Evolutionary conservation across 1,140 invertebrate genomes (phyloP).

Genomic region (Mercenaria mercenaria): DNA sequence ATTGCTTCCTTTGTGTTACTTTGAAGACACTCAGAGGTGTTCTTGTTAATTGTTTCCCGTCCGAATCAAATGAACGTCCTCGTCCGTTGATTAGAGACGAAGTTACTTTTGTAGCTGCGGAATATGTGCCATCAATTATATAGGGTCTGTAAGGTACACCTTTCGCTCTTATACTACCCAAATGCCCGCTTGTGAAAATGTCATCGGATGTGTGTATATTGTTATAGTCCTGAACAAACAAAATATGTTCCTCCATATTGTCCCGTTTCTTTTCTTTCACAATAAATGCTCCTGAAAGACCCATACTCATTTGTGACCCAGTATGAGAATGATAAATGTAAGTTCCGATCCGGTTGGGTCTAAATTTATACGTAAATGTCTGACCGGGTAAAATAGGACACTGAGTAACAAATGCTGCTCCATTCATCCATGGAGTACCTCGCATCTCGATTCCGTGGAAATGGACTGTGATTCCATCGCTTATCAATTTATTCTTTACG

Average conservation of each 20-base stretch:
- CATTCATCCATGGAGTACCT: constrained; percentile 95
- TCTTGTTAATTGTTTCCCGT: constrained; percentile 52
- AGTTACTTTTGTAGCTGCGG: background rate
- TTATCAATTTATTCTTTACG: constrained; percentile 92
- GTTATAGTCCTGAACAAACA: constrained; percentile 78
- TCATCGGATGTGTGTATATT: constrained; percentile 69
- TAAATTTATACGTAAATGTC: constrained; percentile 91
- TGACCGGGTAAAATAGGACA: constrained; percentile 94
- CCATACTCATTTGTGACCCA: constrained; percentile 65
- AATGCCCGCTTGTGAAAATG: background rate
- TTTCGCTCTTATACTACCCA: background rate
- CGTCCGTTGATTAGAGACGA: constrained; percentile 73
- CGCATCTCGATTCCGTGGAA: constrained; percentile 95
- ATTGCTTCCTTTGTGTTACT: constrained; percentile 59
- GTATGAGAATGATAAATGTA: constrained; percentile 72
- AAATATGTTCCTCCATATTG: constrained; percentile 65
- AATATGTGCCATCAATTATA: constrained; percentile 28
- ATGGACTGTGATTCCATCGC: constrained; percentile 93
- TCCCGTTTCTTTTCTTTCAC: constrained; percentile 50
- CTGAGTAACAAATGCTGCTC: constrained; percentile 96
- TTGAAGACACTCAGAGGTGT: constrained; percentile 70
- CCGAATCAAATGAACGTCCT: constrained; percentile 58
- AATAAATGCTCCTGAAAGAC: constrained; percentile 68
- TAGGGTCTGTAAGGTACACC: background rate
- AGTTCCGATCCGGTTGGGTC: constrained; percentile 64